Conservation (phyloP, 1,140 invertebrate species). For the Drosophila melanogaster region Release_6_plus_ISO1_MT NT_037436.4:13657001-13657500, state of each 20-base stretch:
- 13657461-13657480: constrained; percentile 14
- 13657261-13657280: no score
- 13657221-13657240: neutral
- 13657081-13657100: constrained; percentile 71
- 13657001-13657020: constrained; percentile 77
- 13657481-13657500: constrained; percentile 66
- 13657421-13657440: constrained; percentile 18
- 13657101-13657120: constrained; percentile 22
- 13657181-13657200: neutral
- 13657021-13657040: constrained; percentile 53
- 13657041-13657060: constrained; percentile 3
- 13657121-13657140: constrained; percentile 1
- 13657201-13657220: neutral
- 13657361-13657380: neutral
- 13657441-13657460: constrained; percentile 4
- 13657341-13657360: neutral
- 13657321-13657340: neutral
- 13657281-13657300: no score
- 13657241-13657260: no score
- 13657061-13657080: constrained; percentile 64
- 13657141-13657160: constrained; percentile 8
- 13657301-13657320: no score
- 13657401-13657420: constrained; percentile 42
- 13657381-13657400: neutral
- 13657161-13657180: constrained; percentile 12